phyloP scores from a whole-genome alignment of 2,797 vertebrate genomes.

The Gadopsis marmoratus region DNA sequence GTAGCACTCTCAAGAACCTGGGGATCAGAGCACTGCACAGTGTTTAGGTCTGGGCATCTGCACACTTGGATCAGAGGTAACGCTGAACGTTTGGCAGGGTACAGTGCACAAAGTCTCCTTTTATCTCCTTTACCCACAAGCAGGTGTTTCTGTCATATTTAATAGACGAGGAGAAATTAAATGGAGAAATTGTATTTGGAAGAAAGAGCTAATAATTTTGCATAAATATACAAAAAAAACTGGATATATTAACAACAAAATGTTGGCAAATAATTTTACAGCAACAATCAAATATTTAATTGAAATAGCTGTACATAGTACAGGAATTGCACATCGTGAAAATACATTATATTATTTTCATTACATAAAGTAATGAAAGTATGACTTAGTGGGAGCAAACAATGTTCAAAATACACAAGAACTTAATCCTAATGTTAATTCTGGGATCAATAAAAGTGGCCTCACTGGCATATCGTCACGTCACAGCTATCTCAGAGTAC shows the following conservation, averaged over 20 bases:
- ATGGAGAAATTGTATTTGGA: neutral
- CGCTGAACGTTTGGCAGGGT: neutral
- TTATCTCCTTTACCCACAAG: neutral
- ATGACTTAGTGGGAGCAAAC: neutral
- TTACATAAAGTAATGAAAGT: neutral
- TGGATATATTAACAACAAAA: neutral
- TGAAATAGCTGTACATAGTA: neutral
- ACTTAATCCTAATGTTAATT: neutral
- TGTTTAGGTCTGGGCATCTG: constrained; percentile 40
- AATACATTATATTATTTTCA: neutral
- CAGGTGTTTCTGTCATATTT: neutral
- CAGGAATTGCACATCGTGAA: neutral
- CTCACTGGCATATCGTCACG: neutral
- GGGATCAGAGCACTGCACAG: constrained; percentile 29
- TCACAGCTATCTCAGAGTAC: neutral
- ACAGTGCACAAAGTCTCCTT: constrained; percentile 4
- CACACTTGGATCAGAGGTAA: constrained; percentile 23
- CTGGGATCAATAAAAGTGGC: neutral
- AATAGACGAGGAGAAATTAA: neutral
- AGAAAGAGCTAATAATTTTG: neutral
- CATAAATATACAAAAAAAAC: neutral
- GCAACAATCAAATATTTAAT: neutral
- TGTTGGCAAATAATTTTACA: neutral
- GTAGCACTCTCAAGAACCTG: constrained; percentile 36
- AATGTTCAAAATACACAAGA: constrained; percentile 14